These are phyloP conservation scores for Myopa testacea DNA, from an alignment of 2,888 invertebrate species.

Conservation along the genomic window DNA sequence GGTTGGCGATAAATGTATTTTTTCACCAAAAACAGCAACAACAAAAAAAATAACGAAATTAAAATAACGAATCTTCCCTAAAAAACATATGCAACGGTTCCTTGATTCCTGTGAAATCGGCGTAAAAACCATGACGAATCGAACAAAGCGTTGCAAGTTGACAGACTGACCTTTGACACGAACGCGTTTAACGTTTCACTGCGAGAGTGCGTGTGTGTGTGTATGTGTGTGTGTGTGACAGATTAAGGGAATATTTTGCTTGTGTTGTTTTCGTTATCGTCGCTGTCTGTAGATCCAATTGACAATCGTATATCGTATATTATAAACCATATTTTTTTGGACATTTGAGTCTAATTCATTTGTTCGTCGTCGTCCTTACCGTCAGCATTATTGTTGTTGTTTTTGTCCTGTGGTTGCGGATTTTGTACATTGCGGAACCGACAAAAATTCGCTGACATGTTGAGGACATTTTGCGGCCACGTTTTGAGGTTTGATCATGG, in stretches of 20 bases:
- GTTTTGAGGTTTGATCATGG: neutral
- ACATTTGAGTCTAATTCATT: neutral
- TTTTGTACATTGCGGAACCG: neutral
- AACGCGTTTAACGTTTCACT: neutral
- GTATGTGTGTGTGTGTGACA: neutral
- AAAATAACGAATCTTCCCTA: too few species aligned
- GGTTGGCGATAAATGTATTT: neutral
- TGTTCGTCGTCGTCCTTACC: neutral
- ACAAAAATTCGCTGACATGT: neutral
- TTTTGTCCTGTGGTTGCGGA: too few species aligned
- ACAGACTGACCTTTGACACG: slow-evolving; percentile 24
- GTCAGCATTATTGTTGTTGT: neutral
- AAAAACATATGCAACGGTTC: too few species aligned
- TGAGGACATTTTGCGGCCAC: neutral
- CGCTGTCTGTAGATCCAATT: neutral
- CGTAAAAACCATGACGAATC: slow-evolving; percentile 6
- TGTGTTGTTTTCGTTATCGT: neutral
- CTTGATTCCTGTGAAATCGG: too few species aligned
- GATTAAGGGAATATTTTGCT: neutral
- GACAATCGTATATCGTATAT: neutral
- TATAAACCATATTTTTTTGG: neutral
- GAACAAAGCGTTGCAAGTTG: neutral
- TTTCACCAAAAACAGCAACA: neutral
- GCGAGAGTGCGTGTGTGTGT: neutral
- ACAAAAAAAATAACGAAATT: too few species aligned